Base-by-base conservation (phyloP, 2,797 vertebrate species). In the Coilia nasus region DNA sequence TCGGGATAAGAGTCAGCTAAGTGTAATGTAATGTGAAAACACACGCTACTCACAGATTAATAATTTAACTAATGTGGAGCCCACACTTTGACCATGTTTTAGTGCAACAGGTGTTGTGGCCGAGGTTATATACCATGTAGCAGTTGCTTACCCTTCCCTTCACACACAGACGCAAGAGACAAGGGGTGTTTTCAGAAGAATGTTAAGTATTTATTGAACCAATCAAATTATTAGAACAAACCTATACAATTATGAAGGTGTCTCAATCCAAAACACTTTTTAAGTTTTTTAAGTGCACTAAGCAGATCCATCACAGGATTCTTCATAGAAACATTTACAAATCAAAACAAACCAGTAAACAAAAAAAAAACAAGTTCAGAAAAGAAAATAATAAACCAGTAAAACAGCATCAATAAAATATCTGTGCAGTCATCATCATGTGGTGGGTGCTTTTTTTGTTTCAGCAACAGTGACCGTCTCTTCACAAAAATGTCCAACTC, bases 181-280 rank as follows among this genome's bases (percentile, higher is more conserved):
- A 44, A 31, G 1, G 19, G 35, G 31, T 59, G 59, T 35, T 84
- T 86, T 71, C 82, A 91, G 90, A 93, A 92, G 87, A 91, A 92
- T 88, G 89, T 87, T 0, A 90, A 91, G 91, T 90, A 92, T 94
- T 93, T 91, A 92, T 90, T 90, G 89, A 91, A 91, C 93, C 94
- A 92, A 85, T 93, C 89, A 87, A 91, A 91, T 88, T 91, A 50
- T 88, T 91, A 91, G 87, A 92, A 90, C 85, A 91, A 90, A 91
- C 47, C 88, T 89, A 35, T 91, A 91, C 89, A 92, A 89, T 93
- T 94, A 93, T 91, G 90, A 90, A 89, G 92, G 93, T 93, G 92
- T 92, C 94, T 95, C 94, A 94, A 93, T 94, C 89, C 91, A 94
- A 92, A 92, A 93, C 95, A 93, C 94, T 92, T 92, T 62, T 62